Conservation (phyloP, 2,113 vertebrate genomes). For the cat (Felis catus) region DNA sequence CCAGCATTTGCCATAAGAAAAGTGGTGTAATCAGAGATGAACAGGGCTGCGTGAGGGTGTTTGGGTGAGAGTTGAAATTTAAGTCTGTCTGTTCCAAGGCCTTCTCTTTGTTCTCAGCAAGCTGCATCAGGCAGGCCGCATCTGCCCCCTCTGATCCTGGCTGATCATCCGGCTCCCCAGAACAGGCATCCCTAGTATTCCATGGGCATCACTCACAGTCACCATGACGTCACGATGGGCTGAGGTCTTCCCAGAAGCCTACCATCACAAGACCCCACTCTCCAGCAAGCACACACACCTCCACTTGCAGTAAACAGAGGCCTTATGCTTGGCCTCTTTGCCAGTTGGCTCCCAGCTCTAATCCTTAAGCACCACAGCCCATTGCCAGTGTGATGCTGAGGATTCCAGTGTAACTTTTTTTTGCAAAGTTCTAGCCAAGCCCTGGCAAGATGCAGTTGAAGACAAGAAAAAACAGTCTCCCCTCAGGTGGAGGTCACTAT, state of each 20-base stretch:
- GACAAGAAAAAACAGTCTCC: neutral
- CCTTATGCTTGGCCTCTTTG: constrained; percentile 45
- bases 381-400: constrained; percentile 47
- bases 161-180: neutral
- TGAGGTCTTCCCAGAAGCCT: constrained; percentile 35
- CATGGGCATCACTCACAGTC: neutral
- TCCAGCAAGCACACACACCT: constrained; percentile 13
- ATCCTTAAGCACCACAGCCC: constrained; percentile 49
- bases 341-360: constrained; percentile 47
- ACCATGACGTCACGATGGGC: neutral
- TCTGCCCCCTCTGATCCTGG: neutral
- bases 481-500: constrained; percentile 29
- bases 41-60: neutral
- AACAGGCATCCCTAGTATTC: neutral
- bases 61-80: neutral
- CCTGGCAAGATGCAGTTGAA: constrained; percentile 51
- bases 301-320: constrained; percentile 24
- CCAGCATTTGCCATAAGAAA: neutral
- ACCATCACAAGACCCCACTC: neutral
- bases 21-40: neutral
- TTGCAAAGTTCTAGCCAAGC: constrained; percentile 61
- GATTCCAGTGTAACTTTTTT: constrained; percentile 42
- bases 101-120: neutral
- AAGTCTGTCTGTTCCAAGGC: neutral
- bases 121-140: neutral